Evolutionary conservation across 2,888 invertebrate genomes (phyloP).

Genomic region (Biston stratarius): DNA sequence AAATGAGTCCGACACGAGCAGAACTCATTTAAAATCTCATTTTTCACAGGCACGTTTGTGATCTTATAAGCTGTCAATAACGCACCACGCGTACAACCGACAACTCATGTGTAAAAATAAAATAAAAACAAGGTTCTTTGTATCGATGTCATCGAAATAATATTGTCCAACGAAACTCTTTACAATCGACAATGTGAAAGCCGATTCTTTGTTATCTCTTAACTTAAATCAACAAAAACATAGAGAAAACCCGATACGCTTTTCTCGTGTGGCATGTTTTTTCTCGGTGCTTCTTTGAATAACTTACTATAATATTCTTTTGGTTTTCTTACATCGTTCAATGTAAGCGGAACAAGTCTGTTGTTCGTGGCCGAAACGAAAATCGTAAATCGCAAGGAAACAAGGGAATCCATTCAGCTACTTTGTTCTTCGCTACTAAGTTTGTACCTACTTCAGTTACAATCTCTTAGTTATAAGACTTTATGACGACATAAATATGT

Average conservation of each 20-base stretch:
- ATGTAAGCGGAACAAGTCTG: slow-evolving; percentile 43
- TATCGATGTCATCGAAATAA: not conserved
- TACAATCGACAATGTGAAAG: slow-evolving; percentile 6
- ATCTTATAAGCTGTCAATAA: slow-evolving; percentile 70
- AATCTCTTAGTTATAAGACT: slow-evolving; percentile 47
- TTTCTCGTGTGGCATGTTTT: not conserved
- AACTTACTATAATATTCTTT: slow-evolving; percentile 22
- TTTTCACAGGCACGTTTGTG: slow-evolving; percentile 69
- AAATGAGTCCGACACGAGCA: slow-evolving; percentile 50
- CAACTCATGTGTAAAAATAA: slow-evolving; percentile 39
- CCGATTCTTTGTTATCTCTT: slow-evolving; percentile 14
- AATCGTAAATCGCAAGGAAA: slow-evolving; percentile 58
- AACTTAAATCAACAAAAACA: slow-evolving; percentile 13
- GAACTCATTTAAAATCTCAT: slow-evolving; percentile 79
- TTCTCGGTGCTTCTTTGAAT: slow-evolving; percentile 16
- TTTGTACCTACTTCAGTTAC: slow-evolving; percentile 59
- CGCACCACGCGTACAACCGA: slow-evolving; percentile 31
- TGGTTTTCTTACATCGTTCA: slow-evolving; percentile 19
- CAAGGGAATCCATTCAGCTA: slow-evolving; percentile 48
- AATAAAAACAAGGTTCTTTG: slow-evolving; percentile 19
- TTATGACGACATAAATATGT: slow-evolving; percentile 46
- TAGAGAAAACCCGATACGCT: slow-evolving; percentile 7
- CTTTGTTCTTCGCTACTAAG: slow-evolving; percentile 53
- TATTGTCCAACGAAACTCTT: slow-evolving; percentile 4
- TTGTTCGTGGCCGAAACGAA: slow-evolving; percentile 52